Percentiles rank a stretch among this genome's conserved stretches.
phyloP scores from a whole-genome alignment of 1,140 invertebrate genomes.

The Halyomorpha halys region DNA sequence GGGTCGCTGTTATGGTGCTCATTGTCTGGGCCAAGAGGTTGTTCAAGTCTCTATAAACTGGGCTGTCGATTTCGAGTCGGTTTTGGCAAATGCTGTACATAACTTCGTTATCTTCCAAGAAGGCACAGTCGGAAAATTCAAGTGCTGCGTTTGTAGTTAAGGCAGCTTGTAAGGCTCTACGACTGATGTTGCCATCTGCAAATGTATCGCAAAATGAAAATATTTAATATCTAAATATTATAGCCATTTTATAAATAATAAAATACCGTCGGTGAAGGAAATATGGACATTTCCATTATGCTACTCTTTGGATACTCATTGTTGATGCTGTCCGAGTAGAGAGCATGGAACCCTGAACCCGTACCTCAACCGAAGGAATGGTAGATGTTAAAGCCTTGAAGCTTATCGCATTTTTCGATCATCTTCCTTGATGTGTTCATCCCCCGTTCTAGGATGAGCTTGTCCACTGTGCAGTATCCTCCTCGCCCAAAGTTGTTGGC shows the following conservation, averaged over 20 bases:
- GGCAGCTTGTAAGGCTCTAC: constrained; percentile 58
- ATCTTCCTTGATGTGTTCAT: too few species aligned
- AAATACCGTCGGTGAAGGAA: constrained; percentile 56
- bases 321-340: constrained; percentile 54
- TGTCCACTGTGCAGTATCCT: too few species aligned
- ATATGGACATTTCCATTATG: constrained; percentile 57
- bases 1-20: constrained; percentile 48
- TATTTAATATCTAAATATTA: background rate
- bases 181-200: constrained; percentile 42
- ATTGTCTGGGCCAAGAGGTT: constrained; percentile 56
- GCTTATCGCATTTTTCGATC: background rate
- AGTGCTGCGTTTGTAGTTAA: constrained; percentile 52
- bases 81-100: constrained; percentile 59
- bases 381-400: constrained; percentile 57
- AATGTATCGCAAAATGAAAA: too few species aligned
- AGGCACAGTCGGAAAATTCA: constrained; percentile 50
- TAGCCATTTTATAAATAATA: too few species aligned
- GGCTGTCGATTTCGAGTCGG: constrained; percentile 41
- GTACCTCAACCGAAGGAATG: constrained; percentile 68
- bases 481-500: too few species aligned
- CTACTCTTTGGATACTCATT: constrained; percentile 57
- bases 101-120: constrained; percentile 56
- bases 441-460: too few species aligned
- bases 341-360: constrained; percentile 55
- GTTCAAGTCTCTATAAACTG: constrained; percentile 61